Conservation (phyloP, 2,797 vertebrate species). For the Scolopax bukidnonensis region DNA sequence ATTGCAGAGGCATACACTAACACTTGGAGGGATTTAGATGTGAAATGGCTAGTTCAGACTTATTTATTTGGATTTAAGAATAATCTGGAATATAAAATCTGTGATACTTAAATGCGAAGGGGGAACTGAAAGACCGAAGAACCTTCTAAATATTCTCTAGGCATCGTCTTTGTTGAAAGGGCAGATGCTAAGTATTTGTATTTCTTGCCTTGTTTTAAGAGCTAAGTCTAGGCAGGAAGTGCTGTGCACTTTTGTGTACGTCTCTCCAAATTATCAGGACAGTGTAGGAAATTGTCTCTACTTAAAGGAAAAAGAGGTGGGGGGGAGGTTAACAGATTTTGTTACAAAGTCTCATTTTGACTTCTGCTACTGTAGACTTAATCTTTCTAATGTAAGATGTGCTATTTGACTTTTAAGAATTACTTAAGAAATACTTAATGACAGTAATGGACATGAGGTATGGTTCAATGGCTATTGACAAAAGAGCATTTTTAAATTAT, state of each 20-base stretch:
- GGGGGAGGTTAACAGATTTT: background rate
- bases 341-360: background rate
- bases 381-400: background rate
- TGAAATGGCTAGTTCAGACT: background rate
- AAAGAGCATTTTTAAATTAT: background rate
- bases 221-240: background rate
- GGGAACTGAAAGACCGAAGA: background rate
- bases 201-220: background rate
- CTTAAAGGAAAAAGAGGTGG: background rate
- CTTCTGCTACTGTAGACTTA: background rate
- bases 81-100: background rate
- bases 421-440: background rate
- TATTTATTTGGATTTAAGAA: background rate
- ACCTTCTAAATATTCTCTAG: background rate
- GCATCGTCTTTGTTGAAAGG: background rate
- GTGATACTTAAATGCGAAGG: background rate
- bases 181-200: background rate
- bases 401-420: background rate
- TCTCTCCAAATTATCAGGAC: background rate
- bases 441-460: background rate
- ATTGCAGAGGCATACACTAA: background rate
- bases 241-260: background rate
- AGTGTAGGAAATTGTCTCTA: background rate
- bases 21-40: background rate
- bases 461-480: background rate